phyloP scores from a whole-genome alignment of 2,797 vertebrate genomes.

The Myotis findleyi region DNA sequence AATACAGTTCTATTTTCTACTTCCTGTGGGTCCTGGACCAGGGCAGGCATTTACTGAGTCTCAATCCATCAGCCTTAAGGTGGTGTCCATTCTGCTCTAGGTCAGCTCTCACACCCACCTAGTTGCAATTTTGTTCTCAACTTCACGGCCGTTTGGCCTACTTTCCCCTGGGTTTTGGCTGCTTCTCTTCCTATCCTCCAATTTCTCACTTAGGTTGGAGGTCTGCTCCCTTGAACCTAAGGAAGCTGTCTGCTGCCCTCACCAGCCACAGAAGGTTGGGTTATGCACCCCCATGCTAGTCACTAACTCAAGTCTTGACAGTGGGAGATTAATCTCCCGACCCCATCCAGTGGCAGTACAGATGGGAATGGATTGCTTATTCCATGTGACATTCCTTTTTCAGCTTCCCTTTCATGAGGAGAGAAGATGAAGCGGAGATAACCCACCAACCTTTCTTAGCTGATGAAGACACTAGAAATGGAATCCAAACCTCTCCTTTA shows the following conservation, averaged over 20 bases:
- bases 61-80: background rate
- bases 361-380: background rate
- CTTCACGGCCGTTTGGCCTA: background rate
- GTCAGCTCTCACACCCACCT: background rate
- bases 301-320: background rate
- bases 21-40: background rate
- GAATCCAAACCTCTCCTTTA: background rate
- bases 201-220: background rate
- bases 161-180: background rate
- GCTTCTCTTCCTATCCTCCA: background rate
- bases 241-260: background rate
- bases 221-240: background rate
- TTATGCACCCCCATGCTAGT: background rate
- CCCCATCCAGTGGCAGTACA: background rate
- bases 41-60: too few relatives aligned
- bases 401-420: background rate
- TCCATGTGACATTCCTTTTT: background rate
- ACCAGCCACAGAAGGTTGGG: background rate
- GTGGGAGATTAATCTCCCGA: background rate
- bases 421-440: background rate
- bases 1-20: background rate
- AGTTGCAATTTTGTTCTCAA: background rate
- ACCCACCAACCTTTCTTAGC: background rate
- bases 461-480: background rate
- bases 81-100: background rate